Evolutionary conservation across 1,140 invertebrate genomes (phyloP).

Genomic region (Trichonephila clavipes): DNA sequence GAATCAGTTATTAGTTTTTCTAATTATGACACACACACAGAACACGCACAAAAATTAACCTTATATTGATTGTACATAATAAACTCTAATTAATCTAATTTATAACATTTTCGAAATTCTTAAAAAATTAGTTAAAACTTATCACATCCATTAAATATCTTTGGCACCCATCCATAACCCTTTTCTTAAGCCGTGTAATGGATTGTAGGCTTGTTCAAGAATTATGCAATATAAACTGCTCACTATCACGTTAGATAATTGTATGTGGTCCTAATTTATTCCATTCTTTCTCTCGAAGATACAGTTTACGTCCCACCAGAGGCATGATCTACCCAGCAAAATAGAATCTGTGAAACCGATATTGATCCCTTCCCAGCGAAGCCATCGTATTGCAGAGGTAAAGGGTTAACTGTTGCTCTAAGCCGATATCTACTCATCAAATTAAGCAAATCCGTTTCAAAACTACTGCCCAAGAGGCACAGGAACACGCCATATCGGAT

Average conservation of each 20-base stretch:
- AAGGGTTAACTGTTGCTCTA: slow-evolving; percentile 61
- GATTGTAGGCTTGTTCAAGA: no score
- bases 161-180: no score
- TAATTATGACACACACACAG: no score
- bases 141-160: no score
- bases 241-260: neutral
- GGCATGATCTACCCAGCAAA: neutral
- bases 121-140: no score
- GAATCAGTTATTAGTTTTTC: no score
- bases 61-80: no score
- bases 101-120: no score
- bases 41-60: no score
- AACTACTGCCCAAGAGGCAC: slow-evolving; percentile 27
- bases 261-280: neutral
- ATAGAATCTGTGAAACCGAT: slow-evolving; percentile 34
- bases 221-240: neutral
- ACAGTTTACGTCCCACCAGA: neutral
- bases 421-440: slow-evolving; percentile 64
- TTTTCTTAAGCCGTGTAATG: no score
- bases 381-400: neutral
- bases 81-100: no score
- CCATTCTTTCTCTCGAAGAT: neutral
- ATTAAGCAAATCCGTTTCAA: slow-evolving; percentile 66
- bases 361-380: slow-evolving; percentile 50
- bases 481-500: slow-evolving; percentile 61